Evolutionary conservation across 2,888 invertebrate genomes (phyloP), one percentile per base, ranked within the genome.

Genomic region (Ochropleura plecta): DNA sequence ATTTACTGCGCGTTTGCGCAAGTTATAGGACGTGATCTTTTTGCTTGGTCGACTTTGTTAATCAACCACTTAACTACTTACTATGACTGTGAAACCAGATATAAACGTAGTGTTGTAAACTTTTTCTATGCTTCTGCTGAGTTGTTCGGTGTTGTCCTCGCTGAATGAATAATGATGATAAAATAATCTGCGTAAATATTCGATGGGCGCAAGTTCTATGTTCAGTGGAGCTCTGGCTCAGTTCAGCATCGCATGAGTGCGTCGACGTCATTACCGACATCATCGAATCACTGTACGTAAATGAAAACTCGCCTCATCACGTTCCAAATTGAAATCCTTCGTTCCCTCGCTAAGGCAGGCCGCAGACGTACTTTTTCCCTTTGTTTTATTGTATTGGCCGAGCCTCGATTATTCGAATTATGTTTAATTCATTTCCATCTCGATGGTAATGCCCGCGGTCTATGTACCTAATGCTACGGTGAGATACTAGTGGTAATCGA

Each of bases 291-390:
- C 89, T 86, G 86, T 90, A 92, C 92, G 91, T 94, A 95, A 95
- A 95, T 95, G 95, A 95, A 95, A 95, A 94, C 94, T 93, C 93
- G 94, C 92, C 94, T 94, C 95, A 96, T 96, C 96, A 96, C 96
- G 96, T 96, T 95, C 95, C 94, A 95, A 96, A 96, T 96, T 96
- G 96, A 95, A 96, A 96, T 96, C 96, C 95, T 94, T 93, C 92
- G 91, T 93, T 93, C 93, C 93, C 93, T 92, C 93, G 90, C 89
- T 90, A 89, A 91, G 88, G 91, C 91, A 90, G 90, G 94, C 94
- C 94, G 93, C 94, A 93, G 91, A 90, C 89, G 90, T 91, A 93
- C 93, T 93, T 94, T 93, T 94, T 92, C 94, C 94, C 93, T 95
- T 96, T 96, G 95, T 95, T 94, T 95, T 95, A 92, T 95, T 94